Base-by-base conservation (phyloP, 2,797 vertebrate genomes). In the Strix occidentalis region DNA sequence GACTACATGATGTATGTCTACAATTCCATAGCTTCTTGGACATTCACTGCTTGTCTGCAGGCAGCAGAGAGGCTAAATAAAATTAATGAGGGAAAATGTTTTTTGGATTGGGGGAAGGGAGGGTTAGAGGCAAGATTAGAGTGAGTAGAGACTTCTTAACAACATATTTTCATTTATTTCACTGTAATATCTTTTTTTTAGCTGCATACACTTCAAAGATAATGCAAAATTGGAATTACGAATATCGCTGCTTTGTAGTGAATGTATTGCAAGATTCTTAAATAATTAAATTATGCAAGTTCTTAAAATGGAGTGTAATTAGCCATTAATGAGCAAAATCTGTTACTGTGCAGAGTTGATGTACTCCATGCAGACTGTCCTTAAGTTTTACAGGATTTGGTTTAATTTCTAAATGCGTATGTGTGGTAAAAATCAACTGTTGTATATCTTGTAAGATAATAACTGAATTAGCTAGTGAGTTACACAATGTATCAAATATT, bases 281-380 rank as follows among this genome's bases (percentile, higher is more conserved):
- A 97, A 97, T 98, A 97, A 97, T 97, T 98, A 96, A 97, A 97
- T 96, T 96, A 96, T 95, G 94, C 83, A 90, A 93, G 94, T 96
- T 96, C 89, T 96, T 96, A 97, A 98, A 97, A 97, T 95, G 92
- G 74, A 98, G 95, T 91, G 85, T 95, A 97, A 97, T 98, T 97
- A 97, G 95, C 96, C 96, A 97, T 97, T 97, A 97, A 97, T 95
- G 95, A 96, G 93, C 63, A 93, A 96, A 93, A 95, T 92, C 83
- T 97, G 93, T 96, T 97, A 89, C 95, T 90, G 91, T 88, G 77
- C 60, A 92, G 88, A 90, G 90, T 66, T 96, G 84, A 79, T 97
- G 39, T 71, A 66, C 51, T 69, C 80, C 71, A 76, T 68, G 54
- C 53, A 94, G 76, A 89, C 82, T 89, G 75, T 93, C 80, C 86